A percentile compares a stretch with the other conserved stretches of the same genome.
phyloP scores from a whole-genome alignment of 1,140 invertebrate genomes.

The Psilanteris sp. region DNA sequence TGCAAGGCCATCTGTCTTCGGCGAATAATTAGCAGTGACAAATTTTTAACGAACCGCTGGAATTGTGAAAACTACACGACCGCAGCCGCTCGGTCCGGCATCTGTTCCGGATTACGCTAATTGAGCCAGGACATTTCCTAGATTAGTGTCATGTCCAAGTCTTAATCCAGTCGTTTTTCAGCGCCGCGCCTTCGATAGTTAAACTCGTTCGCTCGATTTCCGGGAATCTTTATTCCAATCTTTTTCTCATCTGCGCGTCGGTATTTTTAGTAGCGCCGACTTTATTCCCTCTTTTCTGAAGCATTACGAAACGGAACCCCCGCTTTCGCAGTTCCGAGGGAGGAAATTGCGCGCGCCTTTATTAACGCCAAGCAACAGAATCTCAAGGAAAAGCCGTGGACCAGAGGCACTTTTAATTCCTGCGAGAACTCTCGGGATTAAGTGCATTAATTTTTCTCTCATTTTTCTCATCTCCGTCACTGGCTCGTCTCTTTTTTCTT shows the following conservation, averaged over 20 bases:
- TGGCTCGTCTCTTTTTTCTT: slow-evolving; percentile 5
- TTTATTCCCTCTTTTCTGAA: slow-evolving; percentile 30
- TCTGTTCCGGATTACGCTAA: slow-evolving; percentile 70
- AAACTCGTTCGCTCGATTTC: slow-evolving; percentile 53
- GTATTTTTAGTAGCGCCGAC: slow-evolving; percentile 50
- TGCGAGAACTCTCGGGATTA: slow-evolving; percentile 67
- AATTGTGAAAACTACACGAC: slow-evolving; percentile 46
- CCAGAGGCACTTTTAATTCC: slow-evolving; percentile 72
- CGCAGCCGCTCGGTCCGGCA: slow-evolving; percentile 56
- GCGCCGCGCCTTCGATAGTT: slow-evolving; percentile 47
- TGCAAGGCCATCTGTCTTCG: slow-evolving; percentile 56
- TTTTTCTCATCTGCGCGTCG: slow-evolving; percentile 45
- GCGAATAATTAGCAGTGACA: slow-evolving; percentile 66
- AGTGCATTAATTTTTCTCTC: slow-evolving; percentile 71
- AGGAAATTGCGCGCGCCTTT: slow-evolving; percentile 64
- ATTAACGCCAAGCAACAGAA: slow-evolving; percentile 64
- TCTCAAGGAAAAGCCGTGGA: slow-evolving; percentile 62
- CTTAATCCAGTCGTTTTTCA: slow-evolving; percentile 59
- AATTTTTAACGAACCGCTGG: slow-evolving; percentile 62
- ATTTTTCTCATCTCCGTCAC: slow-evolving; percentile 33
- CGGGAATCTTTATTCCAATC: slow-evolving; percentile 63
- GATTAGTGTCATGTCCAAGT: slow-evolving; percentile 63
- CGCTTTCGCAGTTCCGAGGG: slow-evolving; percentile 51
- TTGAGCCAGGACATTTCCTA: slow-evolving; percentile 41
- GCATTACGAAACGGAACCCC: slow-evolving; percentile 60